Conservation (phyloP, 2,113 vertebrate genomes). For the Promerops cafer region DNA sequence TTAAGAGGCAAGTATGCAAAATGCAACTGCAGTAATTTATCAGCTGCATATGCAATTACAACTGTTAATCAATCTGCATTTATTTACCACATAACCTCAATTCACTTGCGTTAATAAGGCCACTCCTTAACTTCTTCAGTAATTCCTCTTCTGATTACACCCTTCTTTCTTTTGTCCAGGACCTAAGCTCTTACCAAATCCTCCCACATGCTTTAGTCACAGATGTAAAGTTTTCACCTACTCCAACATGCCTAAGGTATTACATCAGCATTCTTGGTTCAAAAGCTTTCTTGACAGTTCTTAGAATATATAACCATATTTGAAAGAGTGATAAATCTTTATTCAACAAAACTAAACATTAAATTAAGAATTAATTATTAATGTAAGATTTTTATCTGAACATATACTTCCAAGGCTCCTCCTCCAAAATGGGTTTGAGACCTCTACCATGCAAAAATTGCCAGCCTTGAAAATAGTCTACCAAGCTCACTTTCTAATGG, state of each 20-base stretch:
- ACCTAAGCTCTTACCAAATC: neutral
- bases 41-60: neutral
- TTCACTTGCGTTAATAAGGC: neutral
- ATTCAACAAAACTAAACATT: neutral
- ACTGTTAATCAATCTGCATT: neutral
- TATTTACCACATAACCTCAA: neutral
- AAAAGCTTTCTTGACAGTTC: neutral
- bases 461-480: neutral
- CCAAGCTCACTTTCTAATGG: neutral
- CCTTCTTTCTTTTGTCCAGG: neutral
- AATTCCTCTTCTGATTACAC: neutral
- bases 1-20: neutral
- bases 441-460: neutral
- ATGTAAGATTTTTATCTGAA: neutral
- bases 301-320: neutral
- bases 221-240: neutral
- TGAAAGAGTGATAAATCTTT: neutral
- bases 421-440: neutral
- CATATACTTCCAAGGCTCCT: neutral
- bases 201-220: neutral
- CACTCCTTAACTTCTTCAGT: neutral
- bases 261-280: neutral
- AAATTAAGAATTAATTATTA: neutral
- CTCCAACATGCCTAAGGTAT: neutral
- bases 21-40: neutral